Evolutionary conservation across 2,113 vertebrate genomes (phyloP).

Genomic region (Zosterops pallidus): DNA sequence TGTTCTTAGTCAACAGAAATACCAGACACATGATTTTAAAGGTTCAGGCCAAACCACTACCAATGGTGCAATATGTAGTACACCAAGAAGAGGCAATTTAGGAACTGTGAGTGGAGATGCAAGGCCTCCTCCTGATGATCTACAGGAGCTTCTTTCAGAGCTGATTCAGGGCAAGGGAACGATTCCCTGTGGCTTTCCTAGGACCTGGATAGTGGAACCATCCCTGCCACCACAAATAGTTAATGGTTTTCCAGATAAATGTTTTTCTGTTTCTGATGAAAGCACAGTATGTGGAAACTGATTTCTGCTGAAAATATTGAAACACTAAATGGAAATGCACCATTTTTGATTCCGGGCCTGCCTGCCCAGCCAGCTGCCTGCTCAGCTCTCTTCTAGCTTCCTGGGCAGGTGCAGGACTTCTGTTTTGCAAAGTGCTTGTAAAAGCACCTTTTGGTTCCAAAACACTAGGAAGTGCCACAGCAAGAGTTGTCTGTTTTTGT

Average conservation of each 20-base stretch:
- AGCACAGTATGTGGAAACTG: rapidly evolving
- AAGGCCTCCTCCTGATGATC: background rate
- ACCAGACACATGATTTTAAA: background rate
- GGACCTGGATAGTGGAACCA: background rate
- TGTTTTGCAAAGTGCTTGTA: background rate
- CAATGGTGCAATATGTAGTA: background rate
- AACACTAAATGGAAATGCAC: background rate
- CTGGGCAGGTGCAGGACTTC: background rate
- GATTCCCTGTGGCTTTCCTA: background rate
- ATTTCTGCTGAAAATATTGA: background rate
- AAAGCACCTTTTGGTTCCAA: background rate
- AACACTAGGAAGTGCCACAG: background rate
- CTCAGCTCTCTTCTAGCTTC: background rate
- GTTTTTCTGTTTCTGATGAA: background rate
- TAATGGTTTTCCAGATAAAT: background rate
- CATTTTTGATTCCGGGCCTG: background rate
- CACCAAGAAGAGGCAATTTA: background rate
- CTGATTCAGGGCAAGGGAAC: background rate
- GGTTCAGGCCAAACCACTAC: background rate
- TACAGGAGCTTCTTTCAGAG: background rate
- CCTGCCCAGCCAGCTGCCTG: background rate
- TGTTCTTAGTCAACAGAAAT: background rate
- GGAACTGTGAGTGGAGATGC: background rate
- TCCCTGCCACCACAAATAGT: background rate
- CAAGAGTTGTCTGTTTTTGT: background rate